Percentiles rank a stretch among this genome's conserved stretches.
Evolutionary conservation across 2,113 vertebrate species (phyloP).

Genomic region (Eudyptes chrysolophus): DNA sequence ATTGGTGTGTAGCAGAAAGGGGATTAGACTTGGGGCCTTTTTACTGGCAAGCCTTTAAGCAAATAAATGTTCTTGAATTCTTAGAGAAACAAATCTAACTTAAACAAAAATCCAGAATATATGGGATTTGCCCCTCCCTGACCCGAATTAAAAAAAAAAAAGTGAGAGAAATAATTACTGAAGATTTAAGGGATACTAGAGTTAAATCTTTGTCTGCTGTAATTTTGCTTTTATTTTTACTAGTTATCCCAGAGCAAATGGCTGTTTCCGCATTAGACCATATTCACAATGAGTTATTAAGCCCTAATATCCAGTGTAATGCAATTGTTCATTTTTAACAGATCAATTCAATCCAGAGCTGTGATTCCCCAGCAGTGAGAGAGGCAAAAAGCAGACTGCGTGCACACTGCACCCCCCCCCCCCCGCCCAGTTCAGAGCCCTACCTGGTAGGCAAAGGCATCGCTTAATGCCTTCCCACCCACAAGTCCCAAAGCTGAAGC

Average conservation of each 20-base stretch:
- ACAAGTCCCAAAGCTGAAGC: not conserved
- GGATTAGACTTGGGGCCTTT: conserved; percentile 69
- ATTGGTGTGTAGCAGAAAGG: conserved; percentile 66
- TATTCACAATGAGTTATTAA: not conserved
- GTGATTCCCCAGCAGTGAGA: not conserved
- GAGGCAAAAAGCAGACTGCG: not conserved
- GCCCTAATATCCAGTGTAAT: not conserved
- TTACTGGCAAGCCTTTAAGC: conserved; percentile 64
- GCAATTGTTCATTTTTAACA: not conserved
- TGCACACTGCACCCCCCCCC: too few relatives aligned
- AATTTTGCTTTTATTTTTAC: not conserved
- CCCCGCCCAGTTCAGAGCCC: not conserved
- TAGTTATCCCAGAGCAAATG: not conserved
- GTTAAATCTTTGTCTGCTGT: not conserved
- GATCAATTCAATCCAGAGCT: not conserved
- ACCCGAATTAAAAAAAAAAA: not conserved
- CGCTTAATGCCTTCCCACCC: not conserved
- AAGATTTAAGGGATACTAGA: not conserved
- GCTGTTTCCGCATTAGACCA: not conserved
- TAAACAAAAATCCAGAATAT: conserved; percentile 46
- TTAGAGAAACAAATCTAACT: conserved; percentile 53
- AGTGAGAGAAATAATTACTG: not conserved
- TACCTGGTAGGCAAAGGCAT: not conserved
- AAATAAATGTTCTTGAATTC: conserved; percentile 62
- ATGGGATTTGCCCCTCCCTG: not conserved